phyloP scores from a whole-genome alignment of 2,113 vertebrate species.

The Serilophus lunatus region DNA sequence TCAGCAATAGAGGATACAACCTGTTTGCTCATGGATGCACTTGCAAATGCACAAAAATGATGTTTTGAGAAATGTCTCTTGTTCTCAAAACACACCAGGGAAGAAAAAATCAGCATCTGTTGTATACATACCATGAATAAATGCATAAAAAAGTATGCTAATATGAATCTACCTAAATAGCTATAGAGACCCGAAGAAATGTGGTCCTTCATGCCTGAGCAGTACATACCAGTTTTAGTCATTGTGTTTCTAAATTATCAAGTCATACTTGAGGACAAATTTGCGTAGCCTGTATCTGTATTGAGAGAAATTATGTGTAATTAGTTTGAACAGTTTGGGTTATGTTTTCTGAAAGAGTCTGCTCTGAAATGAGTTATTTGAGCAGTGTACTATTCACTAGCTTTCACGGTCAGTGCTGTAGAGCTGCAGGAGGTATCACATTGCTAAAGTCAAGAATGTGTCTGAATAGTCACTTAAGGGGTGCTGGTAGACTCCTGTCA shows the following conservation, averaged over 20 bases:
- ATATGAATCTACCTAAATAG: background rate
- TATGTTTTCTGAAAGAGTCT: background rate
- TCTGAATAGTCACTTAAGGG: background rate
- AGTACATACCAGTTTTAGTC: background rate
- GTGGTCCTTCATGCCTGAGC: background rate
- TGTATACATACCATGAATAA: background rate
- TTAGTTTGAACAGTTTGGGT: background rate
- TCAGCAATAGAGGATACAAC: background rate
- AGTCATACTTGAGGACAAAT: background rate
- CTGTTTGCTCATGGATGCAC: background rate
- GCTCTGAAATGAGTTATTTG: background rate
- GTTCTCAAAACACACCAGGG: background rate
- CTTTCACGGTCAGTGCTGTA: fast-evolving
- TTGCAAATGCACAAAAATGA: background rate
- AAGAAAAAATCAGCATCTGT: background rate
- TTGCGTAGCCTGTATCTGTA: background rate
- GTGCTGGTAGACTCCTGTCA: background rate
- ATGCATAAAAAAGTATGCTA: background rate
- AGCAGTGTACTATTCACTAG: fast-evolving
- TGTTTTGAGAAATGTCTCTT: background rate
- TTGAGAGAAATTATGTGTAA: background rate
- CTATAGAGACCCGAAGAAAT: background rate
- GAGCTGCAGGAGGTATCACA: background rate
- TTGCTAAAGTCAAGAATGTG: background rate
- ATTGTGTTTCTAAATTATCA: background rate